Evolutionary conservation across 1,140 invertebrate species (phyloP).

Genomic region (Macrostomum lignano): DNA sequence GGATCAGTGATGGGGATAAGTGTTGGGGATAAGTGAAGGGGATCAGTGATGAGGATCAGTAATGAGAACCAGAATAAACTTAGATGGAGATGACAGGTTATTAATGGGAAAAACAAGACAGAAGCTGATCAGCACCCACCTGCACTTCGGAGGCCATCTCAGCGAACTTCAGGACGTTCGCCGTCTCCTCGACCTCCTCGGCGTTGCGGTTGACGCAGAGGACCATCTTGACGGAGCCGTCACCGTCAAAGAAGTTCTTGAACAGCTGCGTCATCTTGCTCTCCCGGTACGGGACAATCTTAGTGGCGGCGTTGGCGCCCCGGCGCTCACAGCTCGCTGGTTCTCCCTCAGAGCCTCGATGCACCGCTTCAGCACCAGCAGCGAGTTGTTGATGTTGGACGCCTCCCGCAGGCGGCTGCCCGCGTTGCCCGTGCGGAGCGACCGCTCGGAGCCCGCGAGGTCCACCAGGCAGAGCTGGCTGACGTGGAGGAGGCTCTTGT

Average conservation of each 20-base stretch:
- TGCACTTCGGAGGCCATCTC: too few relatives aligned
- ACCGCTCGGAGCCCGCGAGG: constrained; percentile 68
- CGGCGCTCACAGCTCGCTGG: too few relatives aligned
- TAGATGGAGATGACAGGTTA: too few relatives aligned
- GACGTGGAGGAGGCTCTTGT: too few relatives aligned
- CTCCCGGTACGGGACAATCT: constrained; percentile 67
- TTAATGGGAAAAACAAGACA: too few relatives aligned
- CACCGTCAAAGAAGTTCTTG: constrained; percentile 89
- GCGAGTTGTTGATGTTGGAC: constrained; percentile 46
- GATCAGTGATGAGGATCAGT: too few relatives aligned
- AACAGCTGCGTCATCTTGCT: constrained; percentile 81
- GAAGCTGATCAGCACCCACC: too few relatives aligned
- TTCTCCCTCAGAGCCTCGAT: constrained; percentile 68
- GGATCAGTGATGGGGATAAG: too few relatives aligned
- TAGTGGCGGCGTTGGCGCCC: constrained; percentile 23
- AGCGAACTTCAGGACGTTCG: too few relatives aligned
- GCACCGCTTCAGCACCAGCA: constrained; percentile 53
- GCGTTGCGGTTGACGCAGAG: constrained; percentile 72
- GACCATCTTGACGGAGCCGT: constrained; percentile 76
- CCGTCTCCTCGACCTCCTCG: constrained; percentile 82
- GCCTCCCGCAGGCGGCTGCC: constrained; percentile 47
- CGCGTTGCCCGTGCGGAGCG: constrained; percentile 46
- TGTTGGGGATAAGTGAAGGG: too few relatives aligned
- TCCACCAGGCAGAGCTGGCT: constrained; percentile 64
- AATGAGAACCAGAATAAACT: too few relatives aligned